Conservation (phyloP, 2,797 vertebrate species). For the Buceros bicornis region DNA sequence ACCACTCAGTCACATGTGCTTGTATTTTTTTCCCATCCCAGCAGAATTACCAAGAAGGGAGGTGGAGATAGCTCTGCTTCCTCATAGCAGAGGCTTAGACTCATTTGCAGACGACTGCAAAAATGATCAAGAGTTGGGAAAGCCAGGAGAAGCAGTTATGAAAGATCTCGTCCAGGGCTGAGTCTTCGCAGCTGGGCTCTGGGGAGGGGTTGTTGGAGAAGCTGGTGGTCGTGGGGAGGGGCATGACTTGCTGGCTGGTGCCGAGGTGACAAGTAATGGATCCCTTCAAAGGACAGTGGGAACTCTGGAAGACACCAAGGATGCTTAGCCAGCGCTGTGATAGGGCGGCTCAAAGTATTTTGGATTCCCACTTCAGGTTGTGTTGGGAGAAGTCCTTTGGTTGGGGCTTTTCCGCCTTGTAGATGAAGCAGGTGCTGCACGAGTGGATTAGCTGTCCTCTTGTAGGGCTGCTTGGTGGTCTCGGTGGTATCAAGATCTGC, state of each 20-base stretch:
- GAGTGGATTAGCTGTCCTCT: neutral
- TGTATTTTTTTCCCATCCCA: slow-evolving; percentile 58
- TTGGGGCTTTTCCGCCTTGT: neutral
- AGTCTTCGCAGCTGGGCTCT: neutral
- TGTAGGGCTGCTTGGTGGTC: neutral
- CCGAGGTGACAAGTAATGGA: neutral
- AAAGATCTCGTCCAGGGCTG: slow-evolving; percentile 1
- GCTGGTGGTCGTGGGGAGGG: fast-evolving
- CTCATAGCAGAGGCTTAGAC: slow-evolving; percentile 51
- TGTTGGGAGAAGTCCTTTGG: neutral
- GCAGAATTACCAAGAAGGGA: slow-evolving; percentile 53
- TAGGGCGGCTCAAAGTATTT: neutral
- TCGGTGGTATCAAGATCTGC: neutral
- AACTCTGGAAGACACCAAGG: neutral
- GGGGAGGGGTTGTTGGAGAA: neutral
- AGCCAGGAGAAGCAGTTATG: slow-evolving; percentile 6
- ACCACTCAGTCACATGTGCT: slow-evolving; percentile 24
- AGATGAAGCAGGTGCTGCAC: fast-evolving
- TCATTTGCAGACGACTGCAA: slow-evolving; percentile 60
- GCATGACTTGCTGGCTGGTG: neutral
- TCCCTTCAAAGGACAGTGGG: neutral
- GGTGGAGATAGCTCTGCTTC: slow-evolving; percentile 47
- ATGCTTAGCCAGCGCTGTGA: neutral
- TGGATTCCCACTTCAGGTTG: neutral
- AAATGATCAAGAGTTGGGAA: slow-evolving; percentile 57